Evolutionary conservation across 1,140 invertebrate genomes (phyloP), one percentile per base, ranked within the genome.

Genomic region (Xylocopa sonorina): DNA sequence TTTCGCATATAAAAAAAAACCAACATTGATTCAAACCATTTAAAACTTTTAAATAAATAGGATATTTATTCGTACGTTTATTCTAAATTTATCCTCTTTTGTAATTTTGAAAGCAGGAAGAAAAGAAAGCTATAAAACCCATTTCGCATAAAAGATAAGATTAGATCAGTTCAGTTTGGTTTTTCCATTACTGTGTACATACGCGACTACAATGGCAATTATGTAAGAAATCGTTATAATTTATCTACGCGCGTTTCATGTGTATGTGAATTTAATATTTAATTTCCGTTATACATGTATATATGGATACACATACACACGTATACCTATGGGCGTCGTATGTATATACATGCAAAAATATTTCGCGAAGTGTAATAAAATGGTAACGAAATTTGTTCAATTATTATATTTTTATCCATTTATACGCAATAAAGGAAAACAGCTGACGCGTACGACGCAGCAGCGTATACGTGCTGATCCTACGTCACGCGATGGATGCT

Each of bases 121-220:
- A n/a, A n/a, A n/a, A n/a, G n/a, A n/a, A n/a, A n/a, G n/a, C n/a
- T n/a, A n/a, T n/a, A n/a, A n/a, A n/a, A n/a, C n/a, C n/a, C n/a
- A n/a, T n/a, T n/a, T n/a, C n/a, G n/a, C n/a, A n/a, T n/a, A n/a
- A 12, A 21, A 78, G 43, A 62, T 63, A 72, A 63, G 38, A 34
- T 57, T 57, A 57, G n/a, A 76, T 10, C 3, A 38, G 57, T 27
- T 48, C n/a, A 18, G 24, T 43, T 43, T 10, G 5, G 18, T 14
- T 41, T 62, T 18, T 18, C 21, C 9, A 27, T 41, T 14, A 1
- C 7, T 27, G 10, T 51, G 3, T 41, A 24, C 51, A 63, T n/a
- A n/a, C n/a, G n/a, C 21, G 21, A 58, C 16, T n/a, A 63, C 57
- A 64, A 41, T 50, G 10, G 16, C 6, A 53, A 41, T 53, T 71